Base-by-base conservation (phyloP, 2,888 invertebrate genomes). In the Arge pagana region DNA sequence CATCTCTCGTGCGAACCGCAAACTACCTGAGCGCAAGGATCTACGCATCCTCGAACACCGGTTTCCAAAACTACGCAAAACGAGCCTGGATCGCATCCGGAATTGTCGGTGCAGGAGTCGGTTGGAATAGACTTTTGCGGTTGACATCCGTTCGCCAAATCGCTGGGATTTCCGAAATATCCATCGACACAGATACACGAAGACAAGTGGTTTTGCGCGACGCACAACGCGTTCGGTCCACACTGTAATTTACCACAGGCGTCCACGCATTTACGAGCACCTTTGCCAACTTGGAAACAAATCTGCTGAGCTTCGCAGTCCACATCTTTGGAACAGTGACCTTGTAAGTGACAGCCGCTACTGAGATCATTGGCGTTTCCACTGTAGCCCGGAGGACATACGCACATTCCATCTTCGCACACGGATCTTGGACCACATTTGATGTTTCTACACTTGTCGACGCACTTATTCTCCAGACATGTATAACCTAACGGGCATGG, bases 191-290 rank as follows among this genome's bases (percentile, higher is more conserved):
- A 95, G 54, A 93, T 86, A 69, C 94, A 95, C 24, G 89, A 86
- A 1, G 93, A 90, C 56, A 89, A 83, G 74, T 94, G 94, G 67
- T 88, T 88, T 65, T 90, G 86, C 11, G 89, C 86, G 5, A 93
- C 84, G 71, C 94, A 94, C 1, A 93, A 76, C 3, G 94, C 93
- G 74, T 94, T 94, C 0, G 93, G 93, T 8, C 94, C 94, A 71
- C 94, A 94, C 66, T 93, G 92, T 24, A 90, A 81, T 78, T 91
- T 91, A 58, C 87, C 87, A 68, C 94, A 95, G 0, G 89, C 90
- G 70, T 93, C 92, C 3, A 92, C 86, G 74, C 93, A 94, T 76
- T 90, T 90, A 49, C 93, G 81, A 3, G 85, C 73, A 21, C 87
- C 88, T 78, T 86, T 89, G 40, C 88, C 86, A 21, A 90, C 77